Percentiles rank a stretch among this genome's conserved stretches.
phyloP scores from a whole-genome alignment of 1,140 invertebrate genomes.

The Atta cephalotes region DNA sequence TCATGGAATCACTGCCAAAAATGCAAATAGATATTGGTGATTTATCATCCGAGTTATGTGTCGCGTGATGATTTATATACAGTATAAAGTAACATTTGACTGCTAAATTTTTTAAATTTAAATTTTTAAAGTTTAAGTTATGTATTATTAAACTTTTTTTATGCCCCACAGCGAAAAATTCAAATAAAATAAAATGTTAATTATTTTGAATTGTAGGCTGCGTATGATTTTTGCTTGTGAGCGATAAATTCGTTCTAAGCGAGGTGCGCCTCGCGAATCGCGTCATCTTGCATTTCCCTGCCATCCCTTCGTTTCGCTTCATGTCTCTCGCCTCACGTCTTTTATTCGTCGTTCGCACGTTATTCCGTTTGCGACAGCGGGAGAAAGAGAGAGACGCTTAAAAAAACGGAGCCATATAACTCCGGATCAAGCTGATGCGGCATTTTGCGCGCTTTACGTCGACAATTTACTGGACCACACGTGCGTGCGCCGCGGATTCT shows the following conservation, averaged over 20 bases:
- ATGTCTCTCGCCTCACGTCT: background rate
- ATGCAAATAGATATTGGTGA: constrained; percentile 4
- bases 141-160: background rate
- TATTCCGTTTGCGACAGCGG: background rate
- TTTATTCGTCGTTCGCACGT: constrained; percentile 11
- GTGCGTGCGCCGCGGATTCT: constrained; percentile 48
- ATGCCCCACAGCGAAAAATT: background rate
- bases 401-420: constrained; percentile 68
- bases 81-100: background rate
- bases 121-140: background rate
- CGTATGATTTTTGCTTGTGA: background rate
- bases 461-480: constrained; percentile 77
- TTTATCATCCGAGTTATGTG: constrained; percentile 16
- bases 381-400: constrained; percentile 30
- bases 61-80: constrained; percentile 4
- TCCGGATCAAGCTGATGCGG: constrained; percentile 75
- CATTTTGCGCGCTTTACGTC: constrained; percentile 75
- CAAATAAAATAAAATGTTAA: background rate
- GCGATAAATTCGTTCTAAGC: constrained; percentile 40
- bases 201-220: constrained; percentile 11
- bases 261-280: constrained; percentile 33
- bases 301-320: background rate
- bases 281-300: background rate
- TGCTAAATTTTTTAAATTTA: background rate
- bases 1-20: background rate